A percentile compares a stretch with the other conserved stretches of the same genome.
phyloP scores from a whole-genome alignment of 1,140 invertebrate genomes.

The Cotesia vestalis region DNA sequence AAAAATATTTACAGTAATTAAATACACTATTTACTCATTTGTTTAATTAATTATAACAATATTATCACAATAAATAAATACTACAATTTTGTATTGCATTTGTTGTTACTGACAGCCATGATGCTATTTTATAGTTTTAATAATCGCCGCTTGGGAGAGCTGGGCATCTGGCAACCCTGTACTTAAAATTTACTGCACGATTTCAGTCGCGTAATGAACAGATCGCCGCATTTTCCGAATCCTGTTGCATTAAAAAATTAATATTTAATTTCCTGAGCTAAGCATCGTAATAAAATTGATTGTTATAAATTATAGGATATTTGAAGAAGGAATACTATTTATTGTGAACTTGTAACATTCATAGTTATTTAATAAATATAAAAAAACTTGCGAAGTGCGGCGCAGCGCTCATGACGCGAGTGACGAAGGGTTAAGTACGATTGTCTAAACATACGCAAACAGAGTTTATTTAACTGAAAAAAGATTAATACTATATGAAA shows the following conservation, averaged over 20 bases:
- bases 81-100: background rate
- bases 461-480: too few species aligned
- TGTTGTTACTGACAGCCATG: background rate
- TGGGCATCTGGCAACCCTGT: background rate
- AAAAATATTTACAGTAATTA: background rate
- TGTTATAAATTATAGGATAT: slow-evolving; percentile 19
- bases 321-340: slow-evolving; percentile 11
- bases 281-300: background rate
- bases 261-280: slow-evolving; percentile 7
- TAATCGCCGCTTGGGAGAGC: background rate
- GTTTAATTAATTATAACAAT: slow-evolving; percentile 3
- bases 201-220: slow-evolving; percentile 6
- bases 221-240: background rate
- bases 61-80: slow-evolving; percentile 3
- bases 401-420: slow-evolving; percentile 4
- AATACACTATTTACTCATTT: background rate
- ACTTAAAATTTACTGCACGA: background rate
- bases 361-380: background rate
- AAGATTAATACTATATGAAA: too few species aligned
- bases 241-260: background rate
- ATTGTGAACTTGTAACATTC: background rate
- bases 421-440: background rate
- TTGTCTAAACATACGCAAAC: too few species aligned
- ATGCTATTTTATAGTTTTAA: background rate
- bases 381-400: slow-evolving; percentile 4